Evolutionary conservation across 2,888 invertebrate genomes (phyloP).

Genomic region (Calameuta idolon): DNA sequence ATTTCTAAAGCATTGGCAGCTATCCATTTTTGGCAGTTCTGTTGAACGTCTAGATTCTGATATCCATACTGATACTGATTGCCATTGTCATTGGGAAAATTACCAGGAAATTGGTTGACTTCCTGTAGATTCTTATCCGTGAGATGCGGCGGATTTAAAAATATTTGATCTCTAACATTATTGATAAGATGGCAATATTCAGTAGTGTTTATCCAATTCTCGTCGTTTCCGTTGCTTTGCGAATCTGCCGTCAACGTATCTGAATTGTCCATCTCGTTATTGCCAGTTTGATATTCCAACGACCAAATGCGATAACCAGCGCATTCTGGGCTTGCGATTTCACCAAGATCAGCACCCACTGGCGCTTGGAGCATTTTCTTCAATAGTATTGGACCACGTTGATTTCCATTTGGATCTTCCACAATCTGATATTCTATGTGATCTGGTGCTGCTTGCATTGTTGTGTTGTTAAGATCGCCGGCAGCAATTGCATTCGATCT

Average conservation of each 20-base stretch:
- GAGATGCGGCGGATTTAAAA: constrained; percentile 5
- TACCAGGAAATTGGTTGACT: constrained; percentile 33
- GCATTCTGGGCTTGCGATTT: constrained; percentile 53
- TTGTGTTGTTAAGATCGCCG: constrained; percentile 24
- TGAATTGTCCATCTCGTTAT: constrained; percentile 53
- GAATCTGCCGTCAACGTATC: constrained; percentile 62
- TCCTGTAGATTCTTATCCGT: constrained; percentile 30
- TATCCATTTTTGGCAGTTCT: constrained; percentile 10
- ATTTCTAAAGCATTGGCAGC: constrained; percentile 6
- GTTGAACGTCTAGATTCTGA: not conserved
- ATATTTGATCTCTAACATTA: constrained; percentile 28
- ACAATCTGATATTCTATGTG: constrained; percentile 16
- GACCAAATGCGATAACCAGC: constrained; percentile 41
- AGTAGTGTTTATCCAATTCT: constrained; percentile 25
- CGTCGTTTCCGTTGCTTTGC: constrained; percentile 49
- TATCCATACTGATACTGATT: constrained; percentile 3
- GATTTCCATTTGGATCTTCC: constrained; percentile 25
- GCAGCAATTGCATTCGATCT: constrained; percentile 27
- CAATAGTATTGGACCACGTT: constrained; percentile 45
- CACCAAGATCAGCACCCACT: constrained; percentile 57
- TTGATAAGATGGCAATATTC: constrained; percentile 42
- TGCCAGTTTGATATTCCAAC: constrained; percentile 34
- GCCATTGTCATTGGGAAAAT: constrained; percentile 5
- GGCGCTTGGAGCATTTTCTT: constrained; percentile 63
- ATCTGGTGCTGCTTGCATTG: not conserved